phyloP scores from a whole-genome alignment of 2,113 vertebrate genomes.

The Ovis canadensis region DNA sequence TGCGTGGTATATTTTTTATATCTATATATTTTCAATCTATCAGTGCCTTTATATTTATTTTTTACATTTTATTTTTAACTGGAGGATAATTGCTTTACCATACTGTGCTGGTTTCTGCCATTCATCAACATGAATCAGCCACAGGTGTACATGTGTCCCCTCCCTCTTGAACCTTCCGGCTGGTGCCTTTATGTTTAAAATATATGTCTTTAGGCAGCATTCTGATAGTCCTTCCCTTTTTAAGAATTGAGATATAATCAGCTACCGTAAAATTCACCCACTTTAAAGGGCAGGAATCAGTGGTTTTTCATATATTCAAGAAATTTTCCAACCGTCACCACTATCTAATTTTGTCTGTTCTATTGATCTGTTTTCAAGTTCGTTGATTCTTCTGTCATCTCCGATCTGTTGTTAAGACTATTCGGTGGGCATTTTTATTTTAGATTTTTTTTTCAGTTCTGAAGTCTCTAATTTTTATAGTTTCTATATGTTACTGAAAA shows the following conservation, averaged over 20 bases:
- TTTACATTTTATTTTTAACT: not conserved
- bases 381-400: not conserved
- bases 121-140: not conserved
- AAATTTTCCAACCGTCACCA: not conserved
- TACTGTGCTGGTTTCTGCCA: not conserved
- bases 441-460: not conserved
- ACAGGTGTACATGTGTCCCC: not conserved
- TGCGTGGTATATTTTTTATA: not conserved
- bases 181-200: not conserved
- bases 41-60: not conserved
- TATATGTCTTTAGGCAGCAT: too few species aligned
- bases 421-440: not conserved
- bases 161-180: not conserved
- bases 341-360: not conserved
- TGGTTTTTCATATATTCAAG: not conserved
- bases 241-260: not conserved
- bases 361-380: not conserved
- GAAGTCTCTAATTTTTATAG: not conserved
- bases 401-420: not conserved
- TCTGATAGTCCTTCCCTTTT: not conserved
- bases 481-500: not conserved
- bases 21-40: not conserved
- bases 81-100: not conserved
- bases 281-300: not conserved
- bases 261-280: not conserved